A percentile compares a stretch with the other conserved stretches of the same genome.
Evolutionary conservation across 2,797 vertebrate genomes (phyloP).

Genomic region (Adelosebastes latens): DNA sequence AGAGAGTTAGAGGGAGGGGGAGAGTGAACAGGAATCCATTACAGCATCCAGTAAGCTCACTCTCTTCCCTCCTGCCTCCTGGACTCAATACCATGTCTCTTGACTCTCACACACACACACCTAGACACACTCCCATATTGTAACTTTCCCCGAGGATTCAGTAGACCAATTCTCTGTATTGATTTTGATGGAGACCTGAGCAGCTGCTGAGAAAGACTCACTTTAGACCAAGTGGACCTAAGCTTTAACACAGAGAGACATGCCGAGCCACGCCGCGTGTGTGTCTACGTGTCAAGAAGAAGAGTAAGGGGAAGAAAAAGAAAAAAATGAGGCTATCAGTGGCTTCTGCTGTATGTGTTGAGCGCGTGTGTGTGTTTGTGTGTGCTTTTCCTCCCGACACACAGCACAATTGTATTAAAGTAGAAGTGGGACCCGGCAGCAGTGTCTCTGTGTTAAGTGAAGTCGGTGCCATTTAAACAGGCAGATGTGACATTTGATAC

Average conservation of each 20-base stretch:
- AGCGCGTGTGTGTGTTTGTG: background rate
- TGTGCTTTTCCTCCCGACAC: conserved; percentile 13
- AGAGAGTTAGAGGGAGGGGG: background rate
- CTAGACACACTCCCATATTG: conserved; percentile 31
- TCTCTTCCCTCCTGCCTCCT: conserved; percentile 49
- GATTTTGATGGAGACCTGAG: conserved; percentile 72
- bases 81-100: conserved; percentile 52
- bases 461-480: conserved; percentile 75
- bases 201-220: conserved; percentile 60
- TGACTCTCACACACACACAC: conserved; percentile 18
- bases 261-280: background rate
- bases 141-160: conserved; percentile 60
- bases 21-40: conserved; percentile 64
- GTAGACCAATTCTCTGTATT: conserved; percentile 68
- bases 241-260: conserved; percentile 53
- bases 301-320: background rate
- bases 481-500: conserved; percentile 74
- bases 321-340: background rate
- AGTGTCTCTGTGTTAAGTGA: conserved; percentile 66
- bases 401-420: conserved; percentile 42
- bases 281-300: conserved; percentile 20
- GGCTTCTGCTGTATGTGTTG: conserved; percentile 2
- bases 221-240: conserved; percentile 53
- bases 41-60: conserved; percentile 57
- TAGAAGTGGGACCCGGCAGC: conserved; percentile 28